These are phyloP conservation scores for Plumapathes pennacea DNA, from an alignment of 92 coral and sea anemone species.

Conservation along the genomic window DNA sequence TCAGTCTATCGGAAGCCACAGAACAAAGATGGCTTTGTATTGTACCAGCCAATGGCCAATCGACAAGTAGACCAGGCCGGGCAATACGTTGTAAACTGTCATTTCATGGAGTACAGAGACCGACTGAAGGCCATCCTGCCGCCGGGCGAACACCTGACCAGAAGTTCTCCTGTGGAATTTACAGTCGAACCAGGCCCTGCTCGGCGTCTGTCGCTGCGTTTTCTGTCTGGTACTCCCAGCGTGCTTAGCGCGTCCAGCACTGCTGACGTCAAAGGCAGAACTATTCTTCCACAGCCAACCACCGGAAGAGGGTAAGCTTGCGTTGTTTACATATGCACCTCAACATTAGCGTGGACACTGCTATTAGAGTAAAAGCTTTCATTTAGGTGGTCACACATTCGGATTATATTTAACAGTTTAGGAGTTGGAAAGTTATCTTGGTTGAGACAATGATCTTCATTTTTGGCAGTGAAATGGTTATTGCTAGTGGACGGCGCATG, in stretches of 20 bases:
- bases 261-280: slow-evolving; percentile 78
- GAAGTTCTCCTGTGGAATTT: slow-evolving; percentile 55
- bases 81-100: slow-evolving; percentile 63
- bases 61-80: slow-evolving; percentile 69
- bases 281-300: slow-evolving; percentile 75
- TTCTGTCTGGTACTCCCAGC: slow-evolving; percentile 56
- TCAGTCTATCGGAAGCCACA: slow-evolving; percentile 76
- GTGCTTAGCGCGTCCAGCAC: slow-evolving; percentile 76
- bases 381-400: too few species aligned
- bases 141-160: slow-evolving; percentile 55
- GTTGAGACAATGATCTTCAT: too few species aligned
- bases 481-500: too few species aligned
- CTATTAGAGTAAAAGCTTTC: too few species aligned
- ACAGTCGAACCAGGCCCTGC: slow-evolving; percentile 61
- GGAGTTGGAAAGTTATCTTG: too few species aligned
- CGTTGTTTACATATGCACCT: too few species aligned
- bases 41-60: slow-evolving; percentile 52
- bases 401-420: too few species aligned
- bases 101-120: slow-evolving; percentile 67
- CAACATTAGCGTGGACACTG: too few species aligned
- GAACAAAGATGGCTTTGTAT: slow-evolving; percentile 55
- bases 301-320: slow-evolving; percentile 46
- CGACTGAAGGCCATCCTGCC: slow-evolving; percentile 62
- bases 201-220: slow-evolving; percentile 33
- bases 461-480: too few species aligned